Evolutionary conservation across 2,888 invertebrate genomes (phyloP), one percentile per base, ranked within the genome.

Genomic region (Cyclophora punctaria): DNA sequence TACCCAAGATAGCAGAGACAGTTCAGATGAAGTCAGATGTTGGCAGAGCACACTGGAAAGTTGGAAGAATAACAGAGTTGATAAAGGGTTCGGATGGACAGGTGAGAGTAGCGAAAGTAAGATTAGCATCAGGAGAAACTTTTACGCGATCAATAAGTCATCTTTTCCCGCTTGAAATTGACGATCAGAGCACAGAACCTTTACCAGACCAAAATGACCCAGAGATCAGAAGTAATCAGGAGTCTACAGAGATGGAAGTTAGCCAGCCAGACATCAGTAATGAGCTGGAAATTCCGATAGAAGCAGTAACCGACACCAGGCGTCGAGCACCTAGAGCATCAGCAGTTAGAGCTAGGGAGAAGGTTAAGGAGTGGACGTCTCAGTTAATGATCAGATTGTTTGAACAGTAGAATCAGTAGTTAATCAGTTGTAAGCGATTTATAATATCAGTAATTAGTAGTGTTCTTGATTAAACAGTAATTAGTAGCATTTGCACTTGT

Each of bases 11-110:
- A 7, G 49, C 44, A 4, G 52, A 59, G 3, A 5, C 47, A 5
- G 59, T 61, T 7, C 57, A 59, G 37, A 49, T 59, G 5, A 59
- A 56, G 41, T 44, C 41, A 7, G 55, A 53, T 6, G 7, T n/a
- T 1, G 55, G 52, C 37, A 47, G 58, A 47, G 53, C 34, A 3
- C 20, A 48, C 2, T 61, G 59, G 59, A 57, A 51, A 7, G 56
- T 56, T 2, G 60, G 58, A 6, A 51, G 35, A n/a, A 58, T 61
- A 7, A 7, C 34, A 34, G 40, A 41, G 2, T 37, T 60, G 5
- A 7, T 48, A 2, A 52, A 48, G 41, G 45, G 57, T 44, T 40
- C 48, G 33, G 59, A 59, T 41, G 54, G 50, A 6, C 40, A 51
- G 33, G 35, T 46, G 5, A 41, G 59, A 49, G 53, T 60, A 5